Evolutionary conservation across 2,888 invertebrate genomes (phyloP).

Genomic region (Pristionchus entomophagus): DNA sequence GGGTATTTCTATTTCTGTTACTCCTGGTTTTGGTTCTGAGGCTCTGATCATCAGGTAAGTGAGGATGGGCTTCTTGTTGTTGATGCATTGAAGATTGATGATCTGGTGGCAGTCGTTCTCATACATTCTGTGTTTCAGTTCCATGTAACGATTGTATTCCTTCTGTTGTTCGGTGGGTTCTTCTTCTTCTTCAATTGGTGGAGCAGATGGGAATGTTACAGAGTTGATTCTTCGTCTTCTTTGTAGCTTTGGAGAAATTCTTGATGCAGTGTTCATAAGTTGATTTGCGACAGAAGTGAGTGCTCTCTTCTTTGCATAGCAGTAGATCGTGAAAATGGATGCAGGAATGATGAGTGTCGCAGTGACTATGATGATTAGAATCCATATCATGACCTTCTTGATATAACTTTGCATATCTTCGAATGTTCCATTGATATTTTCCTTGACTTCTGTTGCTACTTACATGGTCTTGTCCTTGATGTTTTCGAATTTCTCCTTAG

Average conservation of each 20-base stretch:
- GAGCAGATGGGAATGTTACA: background rate
- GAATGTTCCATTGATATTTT: background rate
- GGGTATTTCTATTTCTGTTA: background rate
- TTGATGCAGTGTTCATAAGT: background rate
- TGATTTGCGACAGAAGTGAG: background rate
- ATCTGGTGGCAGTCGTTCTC: no score
- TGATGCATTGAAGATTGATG: no score
- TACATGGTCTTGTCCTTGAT: background rate
- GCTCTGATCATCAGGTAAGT: no score
- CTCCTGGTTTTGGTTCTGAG: no score
- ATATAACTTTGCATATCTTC: background rate
- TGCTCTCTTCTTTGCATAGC: background rate
- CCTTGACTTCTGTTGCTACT: background rate
- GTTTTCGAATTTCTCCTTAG: background rate
- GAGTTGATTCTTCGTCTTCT: background rate
- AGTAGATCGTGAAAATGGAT: background rate
- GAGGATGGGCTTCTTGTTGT: no score
- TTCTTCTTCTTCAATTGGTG: background rate
- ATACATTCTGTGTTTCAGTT: no score
- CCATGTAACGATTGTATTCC: background rate
- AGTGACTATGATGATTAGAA: background rate
- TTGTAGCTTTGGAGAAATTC: background rate
- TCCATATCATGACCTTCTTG: background rate
- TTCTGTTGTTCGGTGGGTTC: background rate
- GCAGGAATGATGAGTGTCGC: background rate